Conservation (phyloP, 2,113 vertebrate genomes). For the Platysteira castanea region DNA sequence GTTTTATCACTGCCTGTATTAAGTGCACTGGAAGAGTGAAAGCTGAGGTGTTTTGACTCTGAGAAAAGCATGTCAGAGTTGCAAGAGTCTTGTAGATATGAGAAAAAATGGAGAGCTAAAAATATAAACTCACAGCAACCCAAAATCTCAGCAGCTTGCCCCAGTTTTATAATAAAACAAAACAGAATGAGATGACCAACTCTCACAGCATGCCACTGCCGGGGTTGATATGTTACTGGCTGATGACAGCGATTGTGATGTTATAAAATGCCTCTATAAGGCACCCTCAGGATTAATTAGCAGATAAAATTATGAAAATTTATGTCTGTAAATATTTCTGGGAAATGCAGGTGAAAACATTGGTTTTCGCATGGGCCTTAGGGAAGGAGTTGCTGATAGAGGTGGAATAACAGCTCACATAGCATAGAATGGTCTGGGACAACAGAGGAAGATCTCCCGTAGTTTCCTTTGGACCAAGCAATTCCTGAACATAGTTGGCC, state of each 20-base stretch:
- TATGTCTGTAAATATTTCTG: not conserved
- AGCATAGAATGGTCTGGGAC: not conserved
- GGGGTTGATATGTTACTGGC: accelerated
- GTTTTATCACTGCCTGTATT: not conserved
- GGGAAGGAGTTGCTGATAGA: not conserved
- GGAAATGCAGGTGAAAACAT: not conserved
- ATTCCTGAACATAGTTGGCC: not conserved
- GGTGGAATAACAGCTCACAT: not conserved
- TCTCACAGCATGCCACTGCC: not conserved
- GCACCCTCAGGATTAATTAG: not conserved
- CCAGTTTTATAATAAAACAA: not conserved
- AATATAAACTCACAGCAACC: not conserved
- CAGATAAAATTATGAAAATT: not conserved
- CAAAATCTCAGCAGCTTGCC: not conserved
- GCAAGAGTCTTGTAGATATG: not conserved
- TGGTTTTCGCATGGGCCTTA: not conserved
- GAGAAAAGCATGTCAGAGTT: not conserved
- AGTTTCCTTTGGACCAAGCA: not conserved
- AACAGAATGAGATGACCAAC: not conserved
- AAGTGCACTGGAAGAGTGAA: not conserved
- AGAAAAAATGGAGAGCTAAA: not conserved
- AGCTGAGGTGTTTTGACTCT: not conserved
- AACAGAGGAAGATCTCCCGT: not conserved
- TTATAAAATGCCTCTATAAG: not conserved
- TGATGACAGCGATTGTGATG: not conserved